These are phyloP conservation scores for Digitonthophagus gazella DNA, from an alignment of 2,888 invertebrate species.

Conservation along the genomic window DNA sequence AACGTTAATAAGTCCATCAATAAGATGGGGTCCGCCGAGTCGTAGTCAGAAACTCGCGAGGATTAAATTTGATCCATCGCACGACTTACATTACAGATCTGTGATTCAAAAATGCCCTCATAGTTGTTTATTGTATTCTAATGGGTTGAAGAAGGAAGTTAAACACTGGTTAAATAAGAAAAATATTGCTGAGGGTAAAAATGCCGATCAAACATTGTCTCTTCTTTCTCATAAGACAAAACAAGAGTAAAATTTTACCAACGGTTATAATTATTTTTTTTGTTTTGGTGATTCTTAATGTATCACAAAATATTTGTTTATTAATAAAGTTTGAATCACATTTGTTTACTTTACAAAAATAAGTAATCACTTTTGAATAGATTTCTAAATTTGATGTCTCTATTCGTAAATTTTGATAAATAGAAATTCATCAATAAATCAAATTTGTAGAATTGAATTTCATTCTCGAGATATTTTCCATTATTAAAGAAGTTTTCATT, in stretches of 20 bases:
- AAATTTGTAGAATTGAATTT: no score
- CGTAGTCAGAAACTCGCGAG: constrained; percentile 21
- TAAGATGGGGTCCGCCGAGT: constrained; percentile 22
- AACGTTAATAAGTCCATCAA: constrained; percentile 21
- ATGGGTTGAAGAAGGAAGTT: constrained; percentile 22
- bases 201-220: neutral
- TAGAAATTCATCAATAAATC: no score
- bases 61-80: constrained; percentile 23
- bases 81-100: constrained; percentile 24
- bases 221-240: neutral
- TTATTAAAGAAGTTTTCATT: no score
- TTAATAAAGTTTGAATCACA: no score
- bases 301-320: no score
- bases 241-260: neutral
- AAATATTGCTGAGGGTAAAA: neutral
- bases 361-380: no score
- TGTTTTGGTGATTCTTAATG: no score
- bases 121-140: constrained; percentile 20
- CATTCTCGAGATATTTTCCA: no score
- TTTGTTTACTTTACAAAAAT: no score
- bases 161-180: constrained; percentile 21
- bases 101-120: constrained; percentile 23
- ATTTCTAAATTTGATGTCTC: no score
- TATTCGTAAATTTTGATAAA: no score
- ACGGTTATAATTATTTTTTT: no score